Percentiles rank a stretch among this genome's conserved stretches.
Evolutionary conservation across 2,888 invertebrate genomes (phyloP).

Genomic region (Stenichneumon culpator): DNA sequence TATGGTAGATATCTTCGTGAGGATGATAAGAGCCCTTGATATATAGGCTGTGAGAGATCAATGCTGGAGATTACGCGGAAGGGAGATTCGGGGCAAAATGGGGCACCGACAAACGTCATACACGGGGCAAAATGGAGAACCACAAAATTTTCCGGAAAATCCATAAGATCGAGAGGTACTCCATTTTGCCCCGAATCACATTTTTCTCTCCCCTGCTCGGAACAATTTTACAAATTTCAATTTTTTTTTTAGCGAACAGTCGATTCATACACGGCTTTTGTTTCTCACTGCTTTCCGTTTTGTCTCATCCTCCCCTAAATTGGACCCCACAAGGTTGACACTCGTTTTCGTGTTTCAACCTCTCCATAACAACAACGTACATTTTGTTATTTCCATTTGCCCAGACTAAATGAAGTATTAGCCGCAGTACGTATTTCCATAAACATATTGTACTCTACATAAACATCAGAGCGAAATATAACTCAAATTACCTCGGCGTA

Average conservation of each 20-base stretch:
- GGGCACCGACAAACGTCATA: no score
- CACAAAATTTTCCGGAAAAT: no score
- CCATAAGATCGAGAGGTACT: no score
- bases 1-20: neutral
- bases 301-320: no score
- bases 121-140: no score
- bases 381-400: neutral
- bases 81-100: neutral
- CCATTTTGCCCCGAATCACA: no score
- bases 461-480: neutral
- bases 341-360: neutral
- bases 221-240: no score
- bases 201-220: no score
- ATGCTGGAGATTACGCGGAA: neutral
- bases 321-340: neutral
- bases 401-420: neutral
- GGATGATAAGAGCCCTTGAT: slow-evolving; percentile 21
- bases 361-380: neutral
- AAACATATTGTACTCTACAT: neutral
- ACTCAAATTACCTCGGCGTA: neutral
- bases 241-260: no score
- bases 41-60: slow-evolving; percentile 6
- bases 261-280: no score
- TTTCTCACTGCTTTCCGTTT: no score
- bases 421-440: neutral